Evolutionary conservation across 2,888 invertebrate genomes (phyloP).

Genomic region (Morinoia aosen): DNA sequence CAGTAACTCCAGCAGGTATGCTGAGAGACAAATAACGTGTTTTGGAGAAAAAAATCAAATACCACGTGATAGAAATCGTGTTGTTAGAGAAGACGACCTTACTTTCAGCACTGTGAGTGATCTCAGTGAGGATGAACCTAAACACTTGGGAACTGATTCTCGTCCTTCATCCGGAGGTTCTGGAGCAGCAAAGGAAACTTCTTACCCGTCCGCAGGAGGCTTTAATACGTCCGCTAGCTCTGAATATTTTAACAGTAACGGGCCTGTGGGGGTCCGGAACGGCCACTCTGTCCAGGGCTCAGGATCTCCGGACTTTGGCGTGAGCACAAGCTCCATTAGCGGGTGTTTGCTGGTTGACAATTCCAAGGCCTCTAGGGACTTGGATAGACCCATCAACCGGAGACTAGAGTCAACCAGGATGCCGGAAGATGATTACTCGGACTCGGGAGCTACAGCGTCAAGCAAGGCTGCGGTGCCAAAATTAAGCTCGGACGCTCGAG

Average conservation of each 20-base stretch:
- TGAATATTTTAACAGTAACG: not conserved
- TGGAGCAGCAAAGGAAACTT: not conserved
- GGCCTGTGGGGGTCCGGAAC: not conserved
- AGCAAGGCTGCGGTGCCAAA: not conserved
- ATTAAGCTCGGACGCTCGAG: not conserved
- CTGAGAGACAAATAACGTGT: not conserved
- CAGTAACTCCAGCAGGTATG: conserved; percentile 12
- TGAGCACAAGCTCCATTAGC: not conserved
- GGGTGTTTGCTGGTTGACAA: not conserved
- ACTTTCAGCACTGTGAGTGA: not conserved
- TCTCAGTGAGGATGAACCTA: conserved; percentile 28
- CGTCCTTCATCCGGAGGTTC: not conserved
- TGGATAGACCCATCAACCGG: not conserved
- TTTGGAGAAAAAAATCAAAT: not conserved
- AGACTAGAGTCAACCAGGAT: conserved; percentile 23
- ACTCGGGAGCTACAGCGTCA: not conserved
- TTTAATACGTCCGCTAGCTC: not conserved
- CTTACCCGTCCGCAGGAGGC: not conserved
- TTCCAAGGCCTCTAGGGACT: not conserved
- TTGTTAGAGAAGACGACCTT: not conserved
- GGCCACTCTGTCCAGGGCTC: not conserved
- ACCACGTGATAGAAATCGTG: not conserved
- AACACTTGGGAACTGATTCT: not conserved
- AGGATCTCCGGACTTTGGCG: not conserved
- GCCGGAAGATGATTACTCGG: not conserved